phyloP scores from a whole-genome alignment of 2,797 vertebrate species.

The Scolopax rusticola region DNA sequence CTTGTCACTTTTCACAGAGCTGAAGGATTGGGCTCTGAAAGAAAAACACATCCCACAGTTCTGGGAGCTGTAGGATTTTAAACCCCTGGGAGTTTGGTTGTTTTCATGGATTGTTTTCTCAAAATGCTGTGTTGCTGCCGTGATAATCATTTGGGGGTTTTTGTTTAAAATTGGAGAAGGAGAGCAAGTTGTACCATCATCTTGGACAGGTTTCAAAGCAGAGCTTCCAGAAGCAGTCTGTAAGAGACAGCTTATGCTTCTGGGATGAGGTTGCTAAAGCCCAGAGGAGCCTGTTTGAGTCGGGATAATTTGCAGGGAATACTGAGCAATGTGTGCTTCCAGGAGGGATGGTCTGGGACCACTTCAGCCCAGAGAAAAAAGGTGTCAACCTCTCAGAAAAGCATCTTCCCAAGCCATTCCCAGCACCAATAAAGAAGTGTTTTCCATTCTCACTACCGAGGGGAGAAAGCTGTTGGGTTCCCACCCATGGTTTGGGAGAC shows the following conservation, averaged over 20 bases:
- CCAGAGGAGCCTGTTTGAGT: not conserved
- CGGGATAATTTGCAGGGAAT: not conserved
- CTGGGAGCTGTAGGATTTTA: conserved; percentile 45
- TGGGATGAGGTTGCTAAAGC: not conserved
- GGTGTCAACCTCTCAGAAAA: not conserved
- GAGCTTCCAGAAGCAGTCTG: not conserved
- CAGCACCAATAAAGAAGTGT: not conserved
- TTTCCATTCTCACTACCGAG: not conserved
- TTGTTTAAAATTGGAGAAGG: not conserved
- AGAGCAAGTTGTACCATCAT: not conserved
- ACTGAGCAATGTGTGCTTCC: not conserved
- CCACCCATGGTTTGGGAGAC: not conserved
- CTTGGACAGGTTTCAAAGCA: not conserved
- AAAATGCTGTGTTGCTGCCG: conserved; percentile 8
- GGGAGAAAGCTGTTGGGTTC: fast-evolving
- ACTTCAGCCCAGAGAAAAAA: not conserved
- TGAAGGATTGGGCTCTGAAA: not conserved
- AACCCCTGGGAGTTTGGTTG: not conserved
- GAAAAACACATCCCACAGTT: conserved; percentile 37
- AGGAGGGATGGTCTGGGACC: not conserved
- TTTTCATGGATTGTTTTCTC: conserved; percentile 10
- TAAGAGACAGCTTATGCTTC: not conserved
- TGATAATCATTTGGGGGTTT: not conserved
- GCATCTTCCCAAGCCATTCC: not conserved
- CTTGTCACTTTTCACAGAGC: not conserved